These are phyloP conservation scores for Ptychochromis oligacanthus DNA, from an alignment of 2,113 vertebrate species.

Conservation along the genomic window DNA sequence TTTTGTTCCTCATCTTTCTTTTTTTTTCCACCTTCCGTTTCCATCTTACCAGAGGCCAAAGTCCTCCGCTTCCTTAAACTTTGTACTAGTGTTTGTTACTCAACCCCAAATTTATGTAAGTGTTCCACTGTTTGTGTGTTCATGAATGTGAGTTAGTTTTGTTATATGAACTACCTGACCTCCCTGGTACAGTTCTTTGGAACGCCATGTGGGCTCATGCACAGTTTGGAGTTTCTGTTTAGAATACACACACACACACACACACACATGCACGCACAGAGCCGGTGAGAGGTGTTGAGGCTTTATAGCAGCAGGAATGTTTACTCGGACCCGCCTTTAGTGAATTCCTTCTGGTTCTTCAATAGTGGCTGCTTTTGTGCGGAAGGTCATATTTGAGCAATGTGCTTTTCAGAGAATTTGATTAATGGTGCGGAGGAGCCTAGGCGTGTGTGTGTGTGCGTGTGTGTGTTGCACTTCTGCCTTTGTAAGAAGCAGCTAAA, in stretches of 20 bases:
- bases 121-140: slow-evolving; percentile 30
- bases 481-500: not conserved
- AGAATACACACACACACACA: slow-evolving; percentile 39
- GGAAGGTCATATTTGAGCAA: slow-evolving; percentile 63
- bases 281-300: slow-evolving; percentile 28
- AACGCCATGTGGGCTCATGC: slow-evolving; percentile 51
- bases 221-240: slow-evolving; percentile 46
- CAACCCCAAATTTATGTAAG: slow-evolving; percentile 57
- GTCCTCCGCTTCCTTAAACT: slow-evolving; percentile 60
- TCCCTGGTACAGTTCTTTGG: slow-evolving; percentile 36
- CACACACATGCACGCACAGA: slow-evolving; percentile 22
- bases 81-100: slow-evolving; percentile 37
- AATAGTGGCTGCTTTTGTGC: slow-evolving; percentile 61
- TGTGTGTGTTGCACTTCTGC: not conserved
- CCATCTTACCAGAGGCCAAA: slow-evolving; percentile 33
- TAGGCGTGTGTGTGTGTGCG: not conserved
- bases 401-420: slow-evolving; percentile 49
- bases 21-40: not conserved
- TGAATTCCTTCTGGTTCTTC: slow-evolving; percentile 61
- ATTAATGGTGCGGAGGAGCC: slow-evolving; percentile 18
- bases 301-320: slow-evolving; percentile 64
- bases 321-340: slow-evolving; percentile 54
- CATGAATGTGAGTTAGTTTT: slow-evolving; percentile 6
- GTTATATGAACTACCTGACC: slow-evolving; percentile 57
- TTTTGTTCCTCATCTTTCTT: not conserved